Percentiles rank a stretch among this genome's conserved stretches.
Conservation (phyloP, 2,113 vertebrate species). For the Casuarius casuarius region DNA sequence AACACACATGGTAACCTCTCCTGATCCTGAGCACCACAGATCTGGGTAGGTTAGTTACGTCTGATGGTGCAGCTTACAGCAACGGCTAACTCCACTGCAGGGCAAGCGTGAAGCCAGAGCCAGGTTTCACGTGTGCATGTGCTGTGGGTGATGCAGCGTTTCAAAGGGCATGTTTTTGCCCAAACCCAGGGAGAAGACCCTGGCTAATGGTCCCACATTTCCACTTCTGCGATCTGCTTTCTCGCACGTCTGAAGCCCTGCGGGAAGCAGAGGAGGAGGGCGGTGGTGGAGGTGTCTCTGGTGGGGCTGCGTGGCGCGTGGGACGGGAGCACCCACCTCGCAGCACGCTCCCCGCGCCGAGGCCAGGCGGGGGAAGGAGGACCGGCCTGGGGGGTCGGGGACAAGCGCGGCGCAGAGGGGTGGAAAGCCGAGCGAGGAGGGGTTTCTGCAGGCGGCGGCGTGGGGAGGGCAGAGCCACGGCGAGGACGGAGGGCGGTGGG, state of each 20-base stretch:
- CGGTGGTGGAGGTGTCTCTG: accelerated
- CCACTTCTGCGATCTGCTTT: background rate
- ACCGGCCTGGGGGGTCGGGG: accelerated
- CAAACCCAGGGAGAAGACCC: background rate
- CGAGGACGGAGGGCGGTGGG: accelerated
- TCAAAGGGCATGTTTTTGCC: background rate
- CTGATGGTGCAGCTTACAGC: accelerated
- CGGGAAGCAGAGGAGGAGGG: accelerated
- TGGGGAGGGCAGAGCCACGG: accelerated
- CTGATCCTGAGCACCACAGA: background rate
- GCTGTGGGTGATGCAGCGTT: background rate
- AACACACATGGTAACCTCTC: background rate
- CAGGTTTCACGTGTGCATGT: background rate
- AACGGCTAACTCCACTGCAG: background rate
- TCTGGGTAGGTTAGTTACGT: background rate
- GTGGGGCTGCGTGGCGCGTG: background rate
- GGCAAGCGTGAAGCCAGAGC: background rate
- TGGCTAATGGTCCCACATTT: accelerated
- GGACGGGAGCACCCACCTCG: background rate
- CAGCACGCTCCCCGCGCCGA: too few relatives aligned
- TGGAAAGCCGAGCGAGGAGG: background rate
- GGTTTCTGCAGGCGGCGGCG: background rate
- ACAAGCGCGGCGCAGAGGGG: background rate
- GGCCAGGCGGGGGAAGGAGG: background rate
- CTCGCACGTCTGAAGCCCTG: accelerated